phyloP scores from a whole-genome alignment of 1,140 invertebrate genomes.

The Idris sp. region DNA sequence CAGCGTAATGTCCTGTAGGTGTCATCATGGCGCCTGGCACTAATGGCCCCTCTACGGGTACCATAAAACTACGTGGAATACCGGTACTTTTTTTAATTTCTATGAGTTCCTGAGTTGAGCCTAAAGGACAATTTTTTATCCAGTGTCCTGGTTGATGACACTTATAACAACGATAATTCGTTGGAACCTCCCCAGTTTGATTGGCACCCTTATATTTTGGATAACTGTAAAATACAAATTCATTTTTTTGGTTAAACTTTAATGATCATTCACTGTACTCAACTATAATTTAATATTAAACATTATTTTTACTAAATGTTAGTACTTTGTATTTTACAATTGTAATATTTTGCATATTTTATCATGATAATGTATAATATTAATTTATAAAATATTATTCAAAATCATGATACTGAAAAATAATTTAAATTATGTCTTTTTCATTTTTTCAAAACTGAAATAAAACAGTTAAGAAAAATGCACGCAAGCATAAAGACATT shows the following conservation, averaged over 20 bases:
- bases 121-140: slow-evolving; percentile 95
- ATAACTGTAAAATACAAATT: slow-evolving; percentile 82
- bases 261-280: too few relatives aligned
- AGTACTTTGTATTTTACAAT: slow-evolving; percentile 33
- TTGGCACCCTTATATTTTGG: slow-evolving; percentile 90
- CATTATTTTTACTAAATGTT: too few relatives aligned
- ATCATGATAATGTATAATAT: too few relatives aligned
- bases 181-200: slow-evolving; percentile 92
- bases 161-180: slow-evolving; percentile 94
- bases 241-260: slow-evolving; percentile 4
- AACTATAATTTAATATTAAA: too few relatives aligned
- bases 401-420: too few relatives aligned
- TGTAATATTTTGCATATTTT: slow-evolving; percentile 5
- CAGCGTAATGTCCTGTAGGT: slow-evolving; percentile 93
- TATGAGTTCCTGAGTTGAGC: slow-evolving; percentile 82
- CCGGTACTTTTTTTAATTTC: slow-evolving; percentile 96
- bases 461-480: background rate
- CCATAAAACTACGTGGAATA: slow-evolving; percentile 98
- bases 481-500: too few relatives aligned
- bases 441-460: slow-evolving; percentile 46
- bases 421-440: slow-evolving; percentile 33
- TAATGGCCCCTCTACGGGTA: slow-evolving; percentile 91
- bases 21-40: slow-evolving; percentile 96
- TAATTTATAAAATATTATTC: too few relatives aligned
- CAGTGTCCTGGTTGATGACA: slow-evolving; percentile 96